A percentile compares a stretch with the other conserved stretches of the same genome.
Conservation (phyloP, 2,797 vertebrate species). For the Threskiornis aethiopicus region DNA sequence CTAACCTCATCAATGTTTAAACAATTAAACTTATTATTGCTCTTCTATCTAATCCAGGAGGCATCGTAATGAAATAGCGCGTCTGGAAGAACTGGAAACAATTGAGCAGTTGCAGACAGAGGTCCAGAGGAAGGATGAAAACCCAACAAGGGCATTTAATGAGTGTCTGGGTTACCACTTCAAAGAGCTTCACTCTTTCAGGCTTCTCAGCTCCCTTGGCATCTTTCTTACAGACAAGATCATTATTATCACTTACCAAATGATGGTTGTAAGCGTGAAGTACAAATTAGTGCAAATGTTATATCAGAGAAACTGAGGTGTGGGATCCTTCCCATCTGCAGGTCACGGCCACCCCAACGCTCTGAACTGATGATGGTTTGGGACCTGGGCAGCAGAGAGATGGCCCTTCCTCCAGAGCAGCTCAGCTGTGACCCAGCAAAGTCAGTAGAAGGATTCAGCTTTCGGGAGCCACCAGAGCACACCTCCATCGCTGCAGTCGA, state of each 20-base stretch:
- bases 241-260: not conserved
- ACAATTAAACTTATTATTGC: conserved; percentile 22
- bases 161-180: not conserved
- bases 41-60: not conserved
- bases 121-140: not conserved
- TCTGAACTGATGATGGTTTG: not conserved
- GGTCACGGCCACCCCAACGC: not conserved
- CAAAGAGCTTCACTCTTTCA: not conserved
- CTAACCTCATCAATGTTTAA: conserved; percentile 31
- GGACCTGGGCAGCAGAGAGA: not conserved
- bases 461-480: not conserved
- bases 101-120: not conserved
- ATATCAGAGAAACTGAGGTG: not conserved
- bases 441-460: not conserved
- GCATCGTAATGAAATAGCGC: not conserved
- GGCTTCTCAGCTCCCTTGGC: not conserved
- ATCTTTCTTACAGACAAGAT: not conserved
- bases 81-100: not conserved
- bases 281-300: fast-evolving
- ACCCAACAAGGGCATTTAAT: not conserved
- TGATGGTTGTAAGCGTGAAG: fast-evolving
- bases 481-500: fast-evolving
- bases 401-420: not conserved
- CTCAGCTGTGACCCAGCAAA: not conserved
- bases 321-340: not conserved